Percentiles rank a stretch among this genome's conserved stretches.
phyloP scores from a whole-genome alignment of 2,888 invertebrate genomes.

The Morpho helenor region DNA sequence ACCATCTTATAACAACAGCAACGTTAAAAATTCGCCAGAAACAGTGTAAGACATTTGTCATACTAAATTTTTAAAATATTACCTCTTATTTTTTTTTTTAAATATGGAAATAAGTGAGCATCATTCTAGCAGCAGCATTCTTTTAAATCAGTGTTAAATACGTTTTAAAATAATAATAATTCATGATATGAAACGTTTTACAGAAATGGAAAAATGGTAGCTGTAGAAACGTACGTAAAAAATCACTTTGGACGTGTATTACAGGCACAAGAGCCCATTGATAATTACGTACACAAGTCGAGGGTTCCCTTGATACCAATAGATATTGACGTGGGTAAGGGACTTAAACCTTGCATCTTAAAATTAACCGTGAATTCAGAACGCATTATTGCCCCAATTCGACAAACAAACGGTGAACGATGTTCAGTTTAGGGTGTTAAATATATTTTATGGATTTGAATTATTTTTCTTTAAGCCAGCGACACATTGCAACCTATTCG shows the following conservation, averaged over 20 bases:
- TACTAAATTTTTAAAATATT: too few relatives aligned
- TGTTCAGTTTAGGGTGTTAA: too few relatives aligned
- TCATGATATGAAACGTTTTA: conserved; percentile 8
- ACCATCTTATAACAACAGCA: conserved; percentile 22
- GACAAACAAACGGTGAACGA: too few relatives aligned
- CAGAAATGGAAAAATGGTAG: conserved; percentile 50
- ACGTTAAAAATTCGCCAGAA: conserved; percentile 35
- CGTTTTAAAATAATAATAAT: too few relatives aligned
- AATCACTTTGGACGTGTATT: conserved; percentile 40
- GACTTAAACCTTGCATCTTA: neutral
- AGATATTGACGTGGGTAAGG: conserved; percentile 47
- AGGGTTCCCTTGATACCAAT: conserved; percentile 48
- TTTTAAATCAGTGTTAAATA: too few relatives aligned
- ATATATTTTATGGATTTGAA: neutral
- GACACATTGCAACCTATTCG: too few relatives aligned
- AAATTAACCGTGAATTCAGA: too few relatives aligned
- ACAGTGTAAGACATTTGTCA: conserved; percentile 36
- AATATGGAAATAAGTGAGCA: too few relatives aligned
- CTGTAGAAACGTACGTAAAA: conserved; percentile 54
- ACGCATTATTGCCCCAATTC: too few relatives aligned
- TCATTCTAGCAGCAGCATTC: too few relatives aligned
- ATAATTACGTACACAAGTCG: conserved; percentile 34
- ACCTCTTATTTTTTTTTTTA: too few relatives aligned
- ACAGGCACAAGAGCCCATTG: conserved; percentile 21
- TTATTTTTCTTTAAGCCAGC: neutral